phyloP scores from a whole-genome alignment of 2,113 vertebrate species.

The Aepyceros melampus region DNA sequence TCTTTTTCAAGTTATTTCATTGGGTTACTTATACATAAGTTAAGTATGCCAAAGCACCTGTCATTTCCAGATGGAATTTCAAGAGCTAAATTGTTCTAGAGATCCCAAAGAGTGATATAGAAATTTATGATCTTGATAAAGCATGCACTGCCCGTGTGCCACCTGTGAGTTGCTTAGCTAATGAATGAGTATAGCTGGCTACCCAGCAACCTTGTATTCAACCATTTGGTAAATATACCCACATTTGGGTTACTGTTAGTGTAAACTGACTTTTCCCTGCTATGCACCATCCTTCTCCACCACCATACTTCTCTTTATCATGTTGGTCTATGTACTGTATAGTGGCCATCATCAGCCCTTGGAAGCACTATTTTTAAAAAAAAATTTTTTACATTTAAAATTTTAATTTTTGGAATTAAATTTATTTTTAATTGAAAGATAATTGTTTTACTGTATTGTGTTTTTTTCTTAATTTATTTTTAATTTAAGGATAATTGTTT shows the following conservation, averaged over 20 bases:
- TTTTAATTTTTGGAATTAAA: not conserved
- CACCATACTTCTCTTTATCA: not conserved
- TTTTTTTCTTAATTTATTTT: not conserved
- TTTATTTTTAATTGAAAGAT: not conserved
- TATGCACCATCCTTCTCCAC: not conserved
- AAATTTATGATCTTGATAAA: not conserved
- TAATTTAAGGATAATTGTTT: not conserved
- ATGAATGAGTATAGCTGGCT: not conserved
- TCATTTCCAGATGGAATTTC: not conserved
- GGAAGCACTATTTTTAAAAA: not conserved
- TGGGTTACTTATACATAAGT: not conserved
- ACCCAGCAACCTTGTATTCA: not conserved
- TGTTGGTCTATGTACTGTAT: not conserved
- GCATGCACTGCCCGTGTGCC: not conserved
- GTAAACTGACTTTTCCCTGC: not conserved
- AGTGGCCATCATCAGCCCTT: not conserved
- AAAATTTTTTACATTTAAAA: not conserved
- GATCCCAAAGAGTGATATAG: not conserved
- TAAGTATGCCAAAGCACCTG: not conserved
- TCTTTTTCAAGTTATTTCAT: conserved; percentile 12
- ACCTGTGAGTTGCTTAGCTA: not conserved
- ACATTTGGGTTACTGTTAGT: not conserved
- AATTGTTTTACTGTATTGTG: not conserved
- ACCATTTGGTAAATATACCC: not conserved
- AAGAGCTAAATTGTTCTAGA: conserved; percentile 7